These are phyloP conservation scores for Phania funesta DNA, from an alignment of 2,888 invertebrate genomes.

Conservation along the genomic window DNA sequence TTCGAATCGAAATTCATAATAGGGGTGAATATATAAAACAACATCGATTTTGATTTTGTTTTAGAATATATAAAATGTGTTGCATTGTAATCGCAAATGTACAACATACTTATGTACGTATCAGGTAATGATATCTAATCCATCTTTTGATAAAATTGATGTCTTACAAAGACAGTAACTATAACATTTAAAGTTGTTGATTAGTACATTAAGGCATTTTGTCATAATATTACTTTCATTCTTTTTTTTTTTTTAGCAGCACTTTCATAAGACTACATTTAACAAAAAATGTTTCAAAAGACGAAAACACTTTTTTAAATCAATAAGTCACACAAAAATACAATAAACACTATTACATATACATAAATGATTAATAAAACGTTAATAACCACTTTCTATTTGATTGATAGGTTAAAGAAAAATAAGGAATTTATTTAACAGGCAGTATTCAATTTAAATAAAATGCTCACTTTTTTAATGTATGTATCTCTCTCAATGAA, in stretches of 20 bases:
- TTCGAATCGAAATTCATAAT: no score
- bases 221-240: neutral
- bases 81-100: no score
- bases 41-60: no score
- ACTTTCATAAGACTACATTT: slow-evolving; percentile 23
- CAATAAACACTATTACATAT: slow-evolving; percentile 20
- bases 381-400: slow-evolving; percentile 36
- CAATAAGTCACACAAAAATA: slow-evolving; percentile 13
- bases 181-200: neutral
- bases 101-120: no score
- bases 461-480: slow-evolving; percentile 61
- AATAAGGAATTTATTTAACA: slow-evolving; percentile 61
- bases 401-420: slow-evolving; percentile 50
- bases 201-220: neutral
- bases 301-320: slow-evolving; percentile 33
- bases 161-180: neutral
- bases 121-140: no score
- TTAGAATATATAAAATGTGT: no score
- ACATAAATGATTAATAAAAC: slow-evolving; percentile 3
- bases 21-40: no score
- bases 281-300: slow-evolving; percentile 14
- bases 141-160: no score
- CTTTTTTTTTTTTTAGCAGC: slow-evolving; percentile 19
- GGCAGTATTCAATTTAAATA: slow-evolving; percentile 61
- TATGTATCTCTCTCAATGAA: slow-evolving; percentile 43